A percentile compares a stretch with the other conserved stretches of the same genome.
These are phyloP conservation scores for Rhinella marina DNA, from an alignment of 2,797 vertebrate species.

Conservation along the genomic window DNA sequence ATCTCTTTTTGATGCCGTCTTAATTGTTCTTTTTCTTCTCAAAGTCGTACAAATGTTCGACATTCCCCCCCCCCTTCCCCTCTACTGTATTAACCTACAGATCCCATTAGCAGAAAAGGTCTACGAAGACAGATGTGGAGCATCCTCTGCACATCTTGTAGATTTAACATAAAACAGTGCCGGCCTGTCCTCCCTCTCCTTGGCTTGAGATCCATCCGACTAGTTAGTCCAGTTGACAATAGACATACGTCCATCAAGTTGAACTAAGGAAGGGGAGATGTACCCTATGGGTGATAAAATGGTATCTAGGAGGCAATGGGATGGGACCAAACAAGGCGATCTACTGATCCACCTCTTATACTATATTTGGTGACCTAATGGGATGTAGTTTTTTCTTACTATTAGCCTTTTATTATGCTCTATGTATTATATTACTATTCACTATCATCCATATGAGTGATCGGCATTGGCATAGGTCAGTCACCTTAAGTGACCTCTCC, in stretches of 20 bases:
- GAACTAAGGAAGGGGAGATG: not conserved
- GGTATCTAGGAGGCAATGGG: slow-evolving; percentile 1
- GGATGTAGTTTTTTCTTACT: not conserved
- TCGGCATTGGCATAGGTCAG: not conserved
- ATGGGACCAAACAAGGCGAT: not conserved
- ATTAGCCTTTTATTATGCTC: not conserved
- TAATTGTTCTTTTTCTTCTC: slow-evolving; percentile 38
- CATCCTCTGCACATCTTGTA: slow-evolving; percentile 35
- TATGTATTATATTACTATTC: not conserved
- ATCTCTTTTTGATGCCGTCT: slow-evolving; percentile 55
- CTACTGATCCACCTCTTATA: not conserved
- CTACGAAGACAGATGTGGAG: slow-evolving; percentile 49
- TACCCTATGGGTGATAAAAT: not conserved
- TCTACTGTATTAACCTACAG: slow-evolving; percentile 55
- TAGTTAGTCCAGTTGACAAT: not conserved
- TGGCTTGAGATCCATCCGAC: slow-evolving; percentile 1
- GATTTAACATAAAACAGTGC: slow-evolving; percentile 44
- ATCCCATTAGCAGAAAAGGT: slow-evolving; percentile 49
- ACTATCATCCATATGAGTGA: not conserved
- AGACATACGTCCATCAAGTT: not conserved
- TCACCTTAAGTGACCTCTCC: not conserved
- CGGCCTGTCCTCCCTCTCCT: slow-evolving; percentile 18
- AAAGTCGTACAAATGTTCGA: slow-evolving; percentile 36
- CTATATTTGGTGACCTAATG: not conserved
- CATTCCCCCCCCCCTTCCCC: not conserved